Base-by-base conservation (phyloP, 2,797 vertebrate species). In the Poeciliopsis presidionis region DNA sequence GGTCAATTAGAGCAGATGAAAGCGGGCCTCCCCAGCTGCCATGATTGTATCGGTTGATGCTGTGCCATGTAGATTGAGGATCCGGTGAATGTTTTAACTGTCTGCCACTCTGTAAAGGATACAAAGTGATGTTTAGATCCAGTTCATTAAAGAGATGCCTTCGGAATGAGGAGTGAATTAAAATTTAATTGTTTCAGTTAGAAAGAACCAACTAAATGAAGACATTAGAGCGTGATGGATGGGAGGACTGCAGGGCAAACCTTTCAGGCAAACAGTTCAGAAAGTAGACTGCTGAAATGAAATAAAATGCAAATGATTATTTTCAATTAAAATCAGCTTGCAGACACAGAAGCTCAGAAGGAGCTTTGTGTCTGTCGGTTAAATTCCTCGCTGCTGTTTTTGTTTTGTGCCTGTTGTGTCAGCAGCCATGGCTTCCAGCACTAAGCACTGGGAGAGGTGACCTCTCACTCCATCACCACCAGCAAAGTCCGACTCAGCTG, bases 241-340 rank as follows among this genome's bases (percentile, higher is more conserved):
- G 30, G 46, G 43, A 46, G 36, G 36, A 28, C 2, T 0, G 22
- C 51, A 25, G 46, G 77, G 73, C 72, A 39, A 39, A 39, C 36
- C 5, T 39, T 39, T 39, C 36, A 39, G 36, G 36, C 36, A 39
- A 39, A 18, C 22, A 28, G 49, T 73, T 25, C 39, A 13, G 25
- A 46, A 57, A 77, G 36, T 12, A 45, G 55, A 39, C 53, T 79
- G 86, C 82, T 20, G n/a, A 86, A 89, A 72, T 6, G 4, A 20
- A 30, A 36, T 72, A 13, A 51, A 51, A 72, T 36, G 18, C 33
- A 33, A 22, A 49, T 33, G 28, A 72, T 49, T 20, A 36, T 46
- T 51, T 72, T 51, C 47, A 25, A 22, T 51, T 51, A 20, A 33
- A 72, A 72, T 51, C 47, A 51, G 45, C 43, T 30, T 2, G n/a